Evolutionary conservation across 2,113 vertebrate genomes (phyloP).

Genomic region (Helogale parvula): DNA sequence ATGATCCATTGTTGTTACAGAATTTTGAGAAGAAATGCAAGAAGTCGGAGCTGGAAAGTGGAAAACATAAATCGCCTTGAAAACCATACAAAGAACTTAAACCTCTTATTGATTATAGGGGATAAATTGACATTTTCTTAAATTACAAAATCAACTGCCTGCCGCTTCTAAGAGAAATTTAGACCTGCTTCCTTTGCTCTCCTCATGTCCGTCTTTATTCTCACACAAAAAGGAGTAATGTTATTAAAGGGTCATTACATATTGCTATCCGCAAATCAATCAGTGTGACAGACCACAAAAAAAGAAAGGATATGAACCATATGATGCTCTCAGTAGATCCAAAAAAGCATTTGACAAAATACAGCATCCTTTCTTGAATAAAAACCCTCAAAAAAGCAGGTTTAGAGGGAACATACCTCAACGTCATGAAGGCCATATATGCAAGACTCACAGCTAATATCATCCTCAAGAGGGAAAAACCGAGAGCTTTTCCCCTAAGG

Average conservation of each 20-base stretch:
- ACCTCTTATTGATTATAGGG: not conserved
- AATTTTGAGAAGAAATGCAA: constrained; percentile 4
- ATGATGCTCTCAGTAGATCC: no score
- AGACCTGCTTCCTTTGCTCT: not conserved
- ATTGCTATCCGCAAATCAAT: not conserved
- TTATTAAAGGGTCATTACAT: not conserved
- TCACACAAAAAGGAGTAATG: not conserved
- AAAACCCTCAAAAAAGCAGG: no score
- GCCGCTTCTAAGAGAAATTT: not conserved
- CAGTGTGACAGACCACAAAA: no score
- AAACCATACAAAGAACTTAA: not conserved
- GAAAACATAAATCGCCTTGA: not conserved
- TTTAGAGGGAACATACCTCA: no score
- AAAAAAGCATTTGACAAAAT: no score
- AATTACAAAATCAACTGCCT: not conserved
- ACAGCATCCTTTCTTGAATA: no score
- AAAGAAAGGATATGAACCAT: no score
- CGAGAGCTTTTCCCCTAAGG: no score
- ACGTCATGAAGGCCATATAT: no score
- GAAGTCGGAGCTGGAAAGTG: not conserved
- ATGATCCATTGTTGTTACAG: not conserved
- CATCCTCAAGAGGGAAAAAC: no score
- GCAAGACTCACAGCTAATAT: no score
- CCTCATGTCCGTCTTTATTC: not conserved
- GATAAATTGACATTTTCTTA: not conserved